phyloP scores from a whole-genome alignment of 1,140 invertebrate species.

The Pseudomyrmex dendroicus region DNA sequence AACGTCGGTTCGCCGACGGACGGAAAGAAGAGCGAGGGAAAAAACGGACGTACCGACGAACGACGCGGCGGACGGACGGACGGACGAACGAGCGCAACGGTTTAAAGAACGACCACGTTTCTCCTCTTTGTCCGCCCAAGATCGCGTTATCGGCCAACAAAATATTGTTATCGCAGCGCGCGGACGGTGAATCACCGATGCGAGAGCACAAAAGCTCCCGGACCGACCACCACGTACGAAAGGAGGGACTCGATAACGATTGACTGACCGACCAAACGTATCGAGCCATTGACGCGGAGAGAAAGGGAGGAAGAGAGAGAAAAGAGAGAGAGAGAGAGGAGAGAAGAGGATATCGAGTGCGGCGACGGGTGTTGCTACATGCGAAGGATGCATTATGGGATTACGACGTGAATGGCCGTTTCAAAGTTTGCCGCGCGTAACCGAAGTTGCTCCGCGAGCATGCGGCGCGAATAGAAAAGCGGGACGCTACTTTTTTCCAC shows the following conservation, averaged over 20 bases:
- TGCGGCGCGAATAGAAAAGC: constrained; percentile 39
- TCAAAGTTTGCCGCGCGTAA: constrained; percentile 64
- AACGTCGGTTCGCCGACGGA: constrained; percentile 16
- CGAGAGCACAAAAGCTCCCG: constrained; percentile 68
- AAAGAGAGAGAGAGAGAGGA: constrained; percentile 34
- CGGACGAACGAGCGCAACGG: constrained; percentile 54
- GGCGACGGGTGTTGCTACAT: constrained; percentile 33
- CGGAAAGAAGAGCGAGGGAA: not conserved
- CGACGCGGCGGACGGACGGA: constrained; percentile 33
- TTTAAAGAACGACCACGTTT: constrained; percentile 64
- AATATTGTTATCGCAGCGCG: constrained; percentile 74
- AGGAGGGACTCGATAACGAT: constrained; percentile 70
- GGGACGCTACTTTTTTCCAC: constrained; percentile 9
- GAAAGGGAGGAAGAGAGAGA: not conserved
- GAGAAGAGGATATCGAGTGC: constrained; percentile 29
- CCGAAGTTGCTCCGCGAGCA: constrained; percentile 43
- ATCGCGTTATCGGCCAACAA: constrained; percentile 74
- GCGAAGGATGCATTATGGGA: constrained; percentile 54
- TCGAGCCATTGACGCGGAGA: constrained; percentile 60
- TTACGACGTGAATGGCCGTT: constrained; percentile 66
- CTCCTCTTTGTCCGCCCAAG: constrained; percentile 68
- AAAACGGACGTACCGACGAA: constrained; percentile 34
- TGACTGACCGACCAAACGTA: constrained; percentile 69
- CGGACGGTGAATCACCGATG: constrained; percentile 74
- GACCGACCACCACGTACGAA: constrained; percentile 54